Conservation (phyloP, 1,140 invertebrate species). For the Drosophila murphyi region DNA sequence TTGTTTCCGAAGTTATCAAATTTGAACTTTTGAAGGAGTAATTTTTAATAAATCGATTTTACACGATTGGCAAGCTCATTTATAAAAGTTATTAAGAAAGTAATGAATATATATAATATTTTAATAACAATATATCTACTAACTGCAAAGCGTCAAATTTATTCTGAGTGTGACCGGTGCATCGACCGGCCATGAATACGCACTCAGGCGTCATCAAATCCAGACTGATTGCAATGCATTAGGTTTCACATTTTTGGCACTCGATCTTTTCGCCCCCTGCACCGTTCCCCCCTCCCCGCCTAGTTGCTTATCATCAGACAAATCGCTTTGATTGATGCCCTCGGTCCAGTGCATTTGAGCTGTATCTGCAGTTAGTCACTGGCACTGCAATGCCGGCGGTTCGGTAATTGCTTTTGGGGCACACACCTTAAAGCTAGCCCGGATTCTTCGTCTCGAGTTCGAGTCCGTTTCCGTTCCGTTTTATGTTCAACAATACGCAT, state of each 20-base stretch:
- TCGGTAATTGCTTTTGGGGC: constrained; percentile 54
- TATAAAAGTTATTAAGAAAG: no score
- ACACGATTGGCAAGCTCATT: no score
- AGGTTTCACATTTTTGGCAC: constrained; percentile 52
- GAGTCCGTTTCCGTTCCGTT: constrained; percentile 1
- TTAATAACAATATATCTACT: no score
- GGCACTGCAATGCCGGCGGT: constrained; percentile 14
- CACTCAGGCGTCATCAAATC: constrained; percentile 46
- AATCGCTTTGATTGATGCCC: constrained; percentile 57
- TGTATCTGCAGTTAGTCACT: constrained; percentile 44
- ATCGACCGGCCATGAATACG: constrained; percentile 54
- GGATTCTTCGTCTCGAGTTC: constrained; percentile 1
- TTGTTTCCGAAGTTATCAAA: background rate
- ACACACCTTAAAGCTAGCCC: constrained; percentile 35
- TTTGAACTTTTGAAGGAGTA: no score
- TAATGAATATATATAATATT: no score
- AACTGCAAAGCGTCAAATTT: background rate
- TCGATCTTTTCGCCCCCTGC: constrained; percentile 34
- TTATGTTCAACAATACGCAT: constrained; percentile 69
- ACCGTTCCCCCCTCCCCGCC: background rate
- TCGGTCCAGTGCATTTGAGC: constrained; percentile 45
- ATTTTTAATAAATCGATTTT: no score
- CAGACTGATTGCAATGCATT: constrained; percentile 57
- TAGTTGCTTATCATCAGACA: constrained; percentile 29
- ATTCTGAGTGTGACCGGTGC: constrained; percentile 19